Evolutionary conservation across 2,113 vertebrate species (phyloP), one percentile per base, ranked within the genome.

Genomic region (Callipepla californica): DNA sequence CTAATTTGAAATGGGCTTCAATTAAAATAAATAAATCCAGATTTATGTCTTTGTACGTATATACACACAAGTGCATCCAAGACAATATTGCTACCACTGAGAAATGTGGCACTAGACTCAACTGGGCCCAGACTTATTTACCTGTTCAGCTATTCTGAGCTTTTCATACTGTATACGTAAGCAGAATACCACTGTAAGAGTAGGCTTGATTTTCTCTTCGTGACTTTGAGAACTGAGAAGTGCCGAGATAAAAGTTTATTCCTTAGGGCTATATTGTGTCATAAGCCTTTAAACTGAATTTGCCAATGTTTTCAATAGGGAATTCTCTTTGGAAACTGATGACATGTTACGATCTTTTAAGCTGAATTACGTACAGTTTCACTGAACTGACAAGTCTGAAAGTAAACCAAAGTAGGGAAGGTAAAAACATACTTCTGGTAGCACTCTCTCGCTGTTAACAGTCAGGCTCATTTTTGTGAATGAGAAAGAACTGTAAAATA

Each of bases 271-370:
- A 82, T 44, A 72, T 79, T 59, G 87, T 87, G 74, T 95, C 82
- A 88, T 85, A 85, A 95, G 76, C 57, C 80, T 92, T 96, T 92
- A 93, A 92, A 92, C 38, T 83, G 79, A 96, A 94, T 95, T 95
- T 87, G 57, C 57, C 83, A 92, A n/a, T 87, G 95, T 90, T 90
- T 94, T 80, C 91, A 89, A 79, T 28, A 23, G 94, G 87, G 93
- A 97, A 90, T 94, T 96, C 74, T 94, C 86, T 90, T 90, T 87
- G 87, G 76, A 90, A 97, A 86, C 61, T 48, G 76, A 85, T 94
- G 92, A 95, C 85, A 91, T 53, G 75, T 77, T 85, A 79, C 30
- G 10, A 80, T 78, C 87, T 85, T 88, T 91, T 92, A 73, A 96
- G 90, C 68, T 94, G 84, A 91, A 94, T 94, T 82, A 81, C 6